Evolutionary conservation across 1,140 invertebrate species (phyloP).

Genomic region (Dendrolimus punctatus): DNA sequence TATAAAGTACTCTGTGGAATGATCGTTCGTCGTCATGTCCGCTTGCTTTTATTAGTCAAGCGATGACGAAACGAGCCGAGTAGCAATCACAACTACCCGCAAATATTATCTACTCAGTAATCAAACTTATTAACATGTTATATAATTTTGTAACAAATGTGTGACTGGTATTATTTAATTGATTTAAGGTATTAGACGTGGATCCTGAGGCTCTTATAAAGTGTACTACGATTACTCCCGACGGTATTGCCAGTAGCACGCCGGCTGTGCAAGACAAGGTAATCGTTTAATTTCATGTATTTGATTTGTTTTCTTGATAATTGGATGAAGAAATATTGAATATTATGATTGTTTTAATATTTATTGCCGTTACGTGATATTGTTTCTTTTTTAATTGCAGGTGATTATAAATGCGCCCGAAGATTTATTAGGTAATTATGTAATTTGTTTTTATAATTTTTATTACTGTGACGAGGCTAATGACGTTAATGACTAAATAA

Average conservation of each 20-base stretch:
- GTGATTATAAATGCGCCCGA: constrained; percentile 26
- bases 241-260: constrained; percentile 57
- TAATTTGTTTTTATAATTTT: neutral
- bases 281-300: constrained; percentile 3
- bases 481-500: too few relatives aligned
- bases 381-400: constrained; percentile 19
- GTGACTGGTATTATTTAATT: constrained; percentile 4
- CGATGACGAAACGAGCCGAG: too few relatives aligned
- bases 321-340: neutral
- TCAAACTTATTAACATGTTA: too few relatives aligned
- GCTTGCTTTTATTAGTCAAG: too few relatives aligned
- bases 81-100: too few relatives aligned
- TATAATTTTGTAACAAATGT: neutral
- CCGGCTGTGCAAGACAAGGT: constrained; percentile 46
- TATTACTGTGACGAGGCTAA: too few relatives aligned
- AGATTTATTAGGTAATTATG: constrained; percentile 27
- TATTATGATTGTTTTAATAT: constrained; percentile 2
- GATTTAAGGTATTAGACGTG: constrained; percentile 54
- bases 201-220: constrained; percentile 67
- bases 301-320: neutral
- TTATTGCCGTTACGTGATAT: neutral
- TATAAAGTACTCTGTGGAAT: too few relatives aligned
- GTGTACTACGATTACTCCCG: constrained; percentile 65
- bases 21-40: too few relatives aligned
- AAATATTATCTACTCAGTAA: too few relatives aligned